These are phyloP conservation scores for Knipowitschia caucasica DNA, from an alignment of 2,797 vertebrate genomes.

Conservation along the genomic window DNA sequence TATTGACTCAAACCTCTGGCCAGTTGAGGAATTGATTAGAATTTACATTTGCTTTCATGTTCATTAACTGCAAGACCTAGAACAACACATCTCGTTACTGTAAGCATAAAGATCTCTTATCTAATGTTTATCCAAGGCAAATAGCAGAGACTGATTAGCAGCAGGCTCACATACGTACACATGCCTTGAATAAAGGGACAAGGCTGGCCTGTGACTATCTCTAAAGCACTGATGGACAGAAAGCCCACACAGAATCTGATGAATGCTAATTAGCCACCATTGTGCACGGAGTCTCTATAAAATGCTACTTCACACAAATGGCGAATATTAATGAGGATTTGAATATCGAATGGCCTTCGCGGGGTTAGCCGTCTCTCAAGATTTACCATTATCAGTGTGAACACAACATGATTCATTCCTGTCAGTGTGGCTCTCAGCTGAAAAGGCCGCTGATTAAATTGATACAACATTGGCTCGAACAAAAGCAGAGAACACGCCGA, in stretches of 20 bases:
- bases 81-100: neutral
- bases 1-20: neutral
- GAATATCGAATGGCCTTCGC: constrained; percentile 45
- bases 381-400: constrained; percentile 41
- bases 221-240: constrained; percentile 59
- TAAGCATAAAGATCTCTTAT: neutral
- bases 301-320: constrained; percentile 52
- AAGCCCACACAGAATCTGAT: constrained; percentile 50
- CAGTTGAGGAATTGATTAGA: neutral
- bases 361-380: constrained; percentile 42
- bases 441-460: constrained; percentile 23
- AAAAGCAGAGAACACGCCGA: neutral
- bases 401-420: constrained; percentile 43
- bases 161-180: constrained; percentile 18
- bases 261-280: constrained; percentile 65
- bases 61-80: neutral
- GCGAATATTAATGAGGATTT: constrained; percentile 67
- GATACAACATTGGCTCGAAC: constrained; percentile 4
- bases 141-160: constrained; percentile 44
- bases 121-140: constrained; percentile 14
- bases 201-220: constrained; percentile 50
- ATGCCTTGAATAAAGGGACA: constrained; percentile 8
- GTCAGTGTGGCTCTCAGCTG: constrained; percentile 38
- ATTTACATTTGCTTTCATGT: neutral
- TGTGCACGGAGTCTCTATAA: constrained; percentile 60